Percentiles rank a stretch among this genome's conserved stretches.
phyloP scores from a whole-genome alignment of 2,113 vertebrate genomes.

The Perca flavescens region DNA sequence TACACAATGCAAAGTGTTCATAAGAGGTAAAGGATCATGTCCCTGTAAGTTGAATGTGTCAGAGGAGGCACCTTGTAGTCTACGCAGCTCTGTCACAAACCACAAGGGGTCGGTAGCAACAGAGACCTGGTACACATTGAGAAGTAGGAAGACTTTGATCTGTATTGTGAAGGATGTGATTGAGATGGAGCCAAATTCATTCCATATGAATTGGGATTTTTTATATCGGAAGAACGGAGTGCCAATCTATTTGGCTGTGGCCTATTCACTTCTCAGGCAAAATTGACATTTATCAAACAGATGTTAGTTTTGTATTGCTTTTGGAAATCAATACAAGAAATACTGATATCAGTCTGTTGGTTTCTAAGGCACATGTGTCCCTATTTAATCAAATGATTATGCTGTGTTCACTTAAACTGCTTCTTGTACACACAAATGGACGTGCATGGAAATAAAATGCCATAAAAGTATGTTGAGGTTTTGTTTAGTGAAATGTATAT shows the following conservation, averaged over 20 bases:
- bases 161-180: neutral
- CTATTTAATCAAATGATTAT: conserved; percentile 24
- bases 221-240: conserved; percentile 28
- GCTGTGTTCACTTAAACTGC: conserved; percentile 30
- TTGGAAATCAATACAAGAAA: conserved; percentile 35
- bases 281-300: conserved; percentile 39
- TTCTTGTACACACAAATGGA: conserved; percentile 23
- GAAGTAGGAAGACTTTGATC: conserved; percentile 6
- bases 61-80: neutral
- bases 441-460: conserved; percentile 18
- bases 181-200: conserved; percentile 41
- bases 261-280: conserved; percentile 66
- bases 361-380: conserved; percentile 43
- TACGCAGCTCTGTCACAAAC: neutral
- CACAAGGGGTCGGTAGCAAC: conserved; percentile 19
- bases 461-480: conserved; percentile 30
- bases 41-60: conserved; percentile 16
- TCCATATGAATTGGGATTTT: neutral
- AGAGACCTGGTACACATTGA: conserved; percentile 16
- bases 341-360: conserved; percentile 19
- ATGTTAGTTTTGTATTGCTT: conserved; percentile 39
- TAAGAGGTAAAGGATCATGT: neutral
- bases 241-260: conserved; percentile 43
- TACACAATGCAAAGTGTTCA: conserved; percentile 3
- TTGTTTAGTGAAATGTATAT: conserved; percentile 29